Percentiles rank a stretch among this genome's conserved stretches.
Conservation (phyloP, 2,113 vertebrate genomes). For the Dissostichus mawsoni region DNA sequence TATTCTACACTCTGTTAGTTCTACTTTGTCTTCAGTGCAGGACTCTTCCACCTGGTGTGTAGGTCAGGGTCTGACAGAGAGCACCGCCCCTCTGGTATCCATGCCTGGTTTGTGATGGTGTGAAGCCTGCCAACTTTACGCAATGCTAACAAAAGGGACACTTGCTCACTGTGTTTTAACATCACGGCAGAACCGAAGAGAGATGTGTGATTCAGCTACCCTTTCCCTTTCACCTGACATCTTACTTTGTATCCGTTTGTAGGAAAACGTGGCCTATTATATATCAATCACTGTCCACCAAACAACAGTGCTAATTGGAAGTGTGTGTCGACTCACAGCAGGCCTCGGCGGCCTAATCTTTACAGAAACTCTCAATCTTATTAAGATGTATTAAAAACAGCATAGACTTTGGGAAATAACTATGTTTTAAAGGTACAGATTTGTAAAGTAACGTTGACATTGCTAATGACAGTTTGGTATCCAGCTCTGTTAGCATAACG, state of each 20-base stretch:
- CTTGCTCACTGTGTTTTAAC: background rate
- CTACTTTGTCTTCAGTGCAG: no score
- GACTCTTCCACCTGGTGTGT: background rate
- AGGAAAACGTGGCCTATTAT: slow-evolving; percentile 54
- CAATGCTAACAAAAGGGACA: slow-evolving; percentile 44
- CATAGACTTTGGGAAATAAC: accelerated
- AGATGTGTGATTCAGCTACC: background rate
- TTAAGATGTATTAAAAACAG: background rate
- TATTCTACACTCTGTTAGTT: no score
- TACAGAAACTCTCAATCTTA: background rate
- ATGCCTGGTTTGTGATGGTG: slow-evolving; percentile 73
- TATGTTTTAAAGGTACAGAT: accelerated
- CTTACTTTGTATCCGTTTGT: background rate
- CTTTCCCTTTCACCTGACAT: background rate
- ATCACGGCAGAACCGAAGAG: background rate
- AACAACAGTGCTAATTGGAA: slow-evolving; percentile 38
- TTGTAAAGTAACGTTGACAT: background rate
- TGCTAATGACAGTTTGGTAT: background rate
- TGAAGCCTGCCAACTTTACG: slow-evolving; percentile 56
- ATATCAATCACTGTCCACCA: slow-evolving; percentile 57
- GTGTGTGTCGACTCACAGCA: slow-evolving; percentile 26
- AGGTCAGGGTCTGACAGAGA: slow-evolving; percentile 35
- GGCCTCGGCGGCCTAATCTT: background rate
- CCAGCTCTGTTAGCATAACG: slow-evolving; percentile 45
- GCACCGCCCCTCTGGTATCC: slow-evolving; percentile 71